These are phyloP conservation scores for Plutella xylostella DNA, from an alignment of 2,888 invertebrate species.

Conservation along the genomic window DNA sequence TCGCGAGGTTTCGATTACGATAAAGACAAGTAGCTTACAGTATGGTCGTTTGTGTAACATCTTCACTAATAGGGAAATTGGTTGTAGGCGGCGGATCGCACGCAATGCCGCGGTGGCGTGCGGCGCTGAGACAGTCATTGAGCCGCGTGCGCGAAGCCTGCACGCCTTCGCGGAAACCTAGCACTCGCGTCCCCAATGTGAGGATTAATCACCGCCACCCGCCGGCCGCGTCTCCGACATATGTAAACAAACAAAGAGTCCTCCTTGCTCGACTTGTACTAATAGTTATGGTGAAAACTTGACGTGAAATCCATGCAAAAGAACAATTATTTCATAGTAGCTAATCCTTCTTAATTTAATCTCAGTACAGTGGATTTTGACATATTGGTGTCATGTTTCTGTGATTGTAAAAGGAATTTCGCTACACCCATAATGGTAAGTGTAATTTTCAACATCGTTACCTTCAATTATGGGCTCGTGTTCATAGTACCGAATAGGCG, in stretches of 20 bases:
- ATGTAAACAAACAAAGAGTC: conserved; percentile 46
- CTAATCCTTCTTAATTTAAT: no score
- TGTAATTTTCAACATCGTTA: no score
- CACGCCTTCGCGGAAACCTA: conserved; percentile 27
- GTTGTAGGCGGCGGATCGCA: conserved; percentile 34
- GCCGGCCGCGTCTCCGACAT: conserved; percentile 24
- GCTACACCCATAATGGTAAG: no score
- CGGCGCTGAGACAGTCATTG: conserved; percentile 40
- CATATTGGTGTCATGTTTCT: no score
- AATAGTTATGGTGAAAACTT: conserved; percentile 29
- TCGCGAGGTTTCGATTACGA: conserved; percentile 35
- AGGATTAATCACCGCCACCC: conserved; percentile 13
- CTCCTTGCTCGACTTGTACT: conserved; percentile 27
- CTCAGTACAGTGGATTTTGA: no score
- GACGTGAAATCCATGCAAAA: no score
- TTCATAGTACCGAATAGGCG: no score
- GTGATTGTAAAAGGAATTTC: no score
- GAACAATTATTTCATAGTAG: no score
- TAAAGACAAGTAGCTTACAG: conserved; percentile 35
- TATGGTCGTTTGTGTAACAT: conserved; percentile 39
- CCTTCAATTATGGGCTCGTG: no score
- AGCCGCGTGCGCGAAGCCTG: conserved; percentile 35
- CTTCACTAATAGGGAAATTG: conserved; percentile 47
- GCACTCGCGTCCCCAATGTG: neutral
- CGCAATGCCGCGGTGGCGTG: conserved; percentile 15